Evolutionary conservation across 2,113 vertebrate genomes (phyloP).

Genomic region (Neogobius melanostomus): DNA sequence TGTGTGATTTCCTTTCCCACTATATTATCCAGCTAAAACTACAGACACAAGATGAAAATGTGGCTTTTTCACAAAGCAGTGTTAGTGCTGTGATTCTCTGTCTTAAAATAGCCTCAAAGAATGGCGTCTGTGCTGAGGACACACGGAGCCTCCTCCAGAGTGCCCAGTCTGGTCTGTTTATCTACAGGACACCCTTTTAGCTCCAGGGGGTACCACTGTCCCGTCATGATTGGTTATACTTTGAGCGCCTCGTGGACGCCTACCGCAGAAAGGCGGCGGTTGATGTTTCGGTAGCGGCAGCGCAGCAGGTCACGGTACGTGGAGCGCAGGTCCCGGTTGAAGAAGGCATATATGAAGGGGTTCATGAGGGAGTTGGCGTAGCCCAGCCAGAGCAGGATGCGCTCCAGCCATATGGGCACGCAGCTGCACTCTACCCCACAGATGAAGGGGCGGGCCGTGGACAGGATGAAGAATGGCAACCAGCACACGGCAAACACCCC

Average conservation of each 20-base stretch:
- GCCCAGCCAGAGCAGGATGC: conserved; percentile 79
- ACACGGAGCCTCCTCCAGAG: conserved; percentile 25
- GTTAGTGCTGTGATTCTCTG: conserved; percentile 41
- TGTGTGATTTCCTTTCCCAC: conserved; percentile 40
- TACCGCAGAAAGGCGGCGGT: conserved; percentile 79
- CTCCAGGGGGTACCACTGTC: conserved; percentile 29
- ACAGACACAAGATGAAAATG: conserved; percentile 29
- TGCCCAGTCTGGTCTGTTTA: conserved; percentile 45
- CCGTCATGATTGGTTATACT: conserved; percentile 38
- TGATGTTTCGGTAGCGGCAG: conserved; percentile 82
- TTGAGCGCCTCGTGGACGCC: conserved; percentile 81
- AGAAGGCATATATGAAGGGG: conserved; percentile 83
- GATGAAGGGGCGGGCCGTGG: conserved; percentile 80
- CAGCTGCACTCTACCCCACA: conserved; percentile 82
- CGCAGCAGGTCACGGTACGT: conserved; percentile 80
- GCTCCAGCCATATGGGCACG: conserved; percentile 82
- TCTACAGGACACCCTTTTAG: conserved; percentile 53
- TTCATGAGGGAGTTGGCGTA: conserved; percentile 84
- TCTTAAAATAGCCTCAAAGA: conserved; percentile 61
- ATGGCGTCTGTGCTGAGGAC: conserved; percentile 22
- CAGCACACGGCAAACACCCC: conserved; percentile 80
- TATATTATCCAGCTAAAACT: conserved; percentile 42
- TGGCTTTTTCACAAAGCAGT: conserved; percentile 54
- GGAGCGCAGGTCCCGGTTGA: conserved; percentile 81
- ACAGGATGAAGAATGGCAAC: conserved; percentile 81